Evolutionary conservation across 2,888 invertebrate species (phyloP).

Genomic region (Tetrapedia diversipes): DNA sequence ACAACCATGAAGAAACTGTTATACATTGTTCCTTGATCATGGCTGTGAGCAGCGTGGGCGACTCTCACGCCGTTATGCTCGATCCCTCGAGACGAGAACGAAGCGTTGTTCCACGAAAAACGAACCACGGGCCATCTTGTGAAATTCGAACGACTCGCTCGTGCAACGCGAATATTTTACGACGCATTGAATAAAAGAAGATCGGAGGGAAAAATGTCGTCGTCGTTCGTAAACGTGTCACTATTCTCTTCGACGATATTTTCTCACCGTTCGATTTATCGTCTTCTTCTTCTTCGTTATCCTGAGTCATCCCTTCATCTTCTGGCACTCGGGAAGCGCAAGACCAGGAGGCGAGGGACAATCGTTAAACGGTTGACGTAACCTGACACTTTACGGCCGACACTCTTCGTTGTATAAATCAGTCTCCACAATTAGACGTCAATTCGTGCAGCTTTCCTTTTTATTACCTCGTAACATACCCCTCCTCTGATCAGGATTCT

Average conservation of each 20-base stretch:
- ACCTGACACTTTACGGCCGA: slow-evolving; percentile 61
- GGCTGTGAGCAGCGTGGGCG: slow-evolving; percentile 70
- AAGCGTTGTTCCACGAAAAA: slow-evolving; percentile 21
- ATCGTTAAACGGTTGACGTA: slow-evolving; percentile 59
- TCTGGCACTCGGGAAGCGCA: slow-evolving; percentile 1
- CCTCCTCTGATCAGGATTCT: not conserved
- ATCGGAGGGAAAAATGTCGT: slow-evolving; percentile 12
- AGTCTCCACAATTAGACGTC: slow-evolving; percentile 57
- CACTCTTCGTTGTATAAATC: slow-evolving; percentile 60
- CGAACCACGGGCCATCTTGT: slow-evolving; percentile 22
- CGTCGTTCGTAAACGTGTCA: slow-evolving; percentile 49
- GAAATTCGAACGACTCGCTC: slow-evolving; percentile 41
- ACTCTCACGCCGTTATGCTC: slow-evolving; percentile 60
- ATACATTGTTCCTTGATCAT: slow-evolving; percentile 79
- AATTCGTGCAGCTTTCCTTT: slow-evolving; percentile 59
- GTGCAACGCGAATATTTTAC: slow-evolving; percentile 36
- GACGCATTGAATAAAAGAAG: slow-evolving; percentile 1
- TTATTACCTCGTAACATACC: slow-evolving; percentile 43
- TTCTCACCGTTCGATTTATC: slow-evolving; percentile 47
- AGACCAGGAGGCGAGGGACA: slow-evolving; percentile 40
- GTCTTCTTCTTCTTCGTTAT: slow-evolving; percentile 9
- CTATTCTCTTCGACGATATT: slow-evolving; percentile 32
- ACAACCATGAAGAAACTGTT: slow-evolving; percentile 79
- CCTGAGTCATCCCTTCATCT: not conserved
- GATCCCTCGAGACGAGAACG: slow-evolving; percentile 30